phyloP scores from a whole-genome alignment of 2,888 invertebrate species.

The Allygus modestus region DNA sequence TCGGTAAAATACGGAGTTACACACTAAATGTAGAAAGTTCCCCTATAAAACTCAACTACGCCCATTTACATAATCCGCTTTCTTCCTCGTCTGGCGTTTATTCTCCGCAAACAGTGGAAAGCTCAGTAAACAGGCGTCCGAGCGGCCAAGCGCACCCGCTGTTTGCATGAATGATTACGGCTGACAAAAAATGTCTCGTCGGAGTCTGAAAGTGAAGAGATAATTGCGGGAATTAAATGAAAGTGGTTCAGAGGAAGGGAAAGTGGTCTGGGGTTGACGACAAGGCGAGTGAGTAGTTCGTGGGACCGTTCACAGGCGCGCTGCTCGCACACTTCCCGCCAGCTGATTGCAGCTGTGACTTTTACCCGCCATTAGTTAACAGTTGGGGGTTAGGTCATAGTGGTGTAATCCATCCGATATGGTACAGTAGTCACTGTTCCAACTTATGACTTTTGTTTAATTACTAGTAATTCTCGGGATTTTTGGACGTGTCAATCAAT shows the following conservation, averaged over 20 bases:
- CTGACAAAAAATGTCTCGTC: constrained; percentile 1
- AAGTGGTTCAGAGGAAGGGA: constrained; percentile 33
- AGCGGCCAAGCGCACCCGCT: too few relatives aligned
- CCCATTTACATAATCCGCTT: constrained; percentile 27
- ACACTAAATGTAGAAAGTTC: constrained; percentile 8
- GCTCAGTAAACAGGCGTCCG: background rate
- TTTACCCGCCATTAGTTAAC: constrained; percentile 30
- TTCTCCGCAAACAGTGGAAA: background rate
- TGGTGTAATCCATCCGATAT: background rate
- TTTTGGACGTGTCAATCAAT: too few relatives aligned
- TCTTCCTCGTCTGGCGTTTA: background rate
- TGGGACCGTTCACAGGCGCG: constrained; percentile 37
- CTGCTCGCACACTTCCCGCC: constrained; percentile 20
- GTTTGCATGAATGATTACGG: background rate
- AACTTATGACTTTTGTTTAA: too few relatives aligned
- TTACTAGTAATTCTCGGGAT: too few relatives aligned
- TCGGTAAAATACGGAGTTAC: background rate
- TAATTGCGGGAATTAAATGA: constrained; percentile 31
- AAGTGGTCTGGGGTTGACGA: background rate
- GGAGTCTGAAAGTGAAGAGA: constrained; percentile 1
- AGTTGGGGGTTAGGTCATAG: constrained; percentile 22
- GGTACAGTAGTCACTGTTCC: background rate
- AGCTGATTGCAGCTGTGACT: constrained; percentile 40
- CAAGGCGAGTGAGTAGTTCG: constrained; percentile 1
- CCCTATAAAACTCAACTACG: constrained; percentile 25